Evolutionary conservation across 1,140 invertebrate genomes (phyloP), one percentile per base, ranked within the genome.

Genomic region (Limonius californicus): DNA sequence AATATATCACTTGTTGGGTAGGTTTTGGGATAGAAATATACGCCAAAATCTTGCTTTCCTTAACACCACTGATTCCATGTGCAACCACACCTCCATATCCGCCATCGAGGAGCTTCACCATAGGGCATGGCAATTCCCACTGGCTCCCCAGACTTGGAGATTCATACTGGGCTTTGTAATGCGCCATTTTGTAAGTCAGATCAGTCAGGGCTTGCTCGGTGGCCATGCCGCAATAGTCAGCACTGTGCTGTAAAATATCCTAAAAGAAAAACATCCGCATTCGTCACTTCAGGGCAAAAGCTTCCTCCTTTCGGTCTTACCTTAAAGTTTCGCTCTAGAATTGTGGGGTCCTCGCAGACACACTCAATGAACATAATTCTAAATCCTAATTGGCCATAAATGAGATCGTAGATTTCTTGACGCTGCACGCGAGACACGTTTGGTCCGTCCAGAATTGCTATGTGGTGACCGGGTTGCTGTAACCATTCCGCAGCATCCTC

Each of bases 291-390:
- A 59, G 9, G 9, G 23, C 23, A 27, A 43, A 43, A n/a, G 12
- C 12, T 14, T 43, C 12, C 16, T 43, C n/a, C 12, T n/a, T n/a
- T n/a, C n/a, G n/a, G 42, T 43, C 70, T 75, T 72, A 87, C 85
- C 73, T 84, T 81, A 63, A 95, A 94, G 78, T 96, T 96, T 18
- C 85, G 85, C 70, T 95, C 89, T 59, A 97, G 83, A 1, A 94
- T 82, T 1, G 81, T 77, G 8, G 87, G 84, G 77, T 96, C 90
- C 67, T 94, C 87, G 78, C 94, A 96, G 43, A 96, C 84, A 71
- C 91, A 94, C 78, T 97, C 95, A 55, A 98, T 87, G 79, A 97
- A 97, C 67, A 98, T 87, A 27, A 97, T 84, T 64, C 92, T 89
- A 76, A 91, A 94, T 32, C 89, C 87, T 72, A 91, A 82, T 64